phyloP scores from a whole-genome alignment of 2,113 vertebrate species.

The Meles meles region DNA sequence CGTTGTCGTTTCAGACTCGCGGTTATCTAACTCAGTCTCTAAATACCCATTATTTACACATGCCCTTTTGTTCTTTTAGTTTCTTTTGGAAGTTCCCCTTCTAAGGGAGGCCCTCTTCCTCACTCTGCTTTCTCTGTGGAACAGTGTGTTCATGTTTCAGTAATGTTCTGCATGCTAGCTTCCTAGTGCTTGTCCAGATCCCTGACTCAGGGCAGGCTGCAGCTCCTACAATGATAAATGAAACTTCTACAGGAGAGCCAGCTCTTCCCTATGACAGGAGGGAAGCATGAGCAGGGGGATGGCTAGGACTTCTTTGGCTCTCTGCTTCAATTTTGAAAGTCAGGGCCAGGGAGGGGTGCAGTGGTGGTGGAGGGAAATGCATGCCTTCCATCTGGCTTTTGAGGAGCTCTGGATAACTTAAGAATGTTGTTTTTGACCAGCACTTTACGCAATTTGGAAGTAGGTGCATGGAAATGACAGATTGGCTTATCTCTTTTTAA shows the following conservation, averaged over 20 bases:
- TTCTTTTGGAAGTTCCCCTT: neutral
- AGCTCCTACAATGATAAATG: neutral
- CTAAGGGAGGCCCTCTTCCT: neutral
- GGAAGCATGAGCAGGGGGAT: neutral
- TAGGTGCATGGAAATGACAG: slow-evolving; percentile 10
- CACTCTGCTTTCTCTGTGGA: neutral
- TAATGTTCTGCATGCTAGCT: neutral
- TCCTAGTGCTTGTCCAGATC: neutral
- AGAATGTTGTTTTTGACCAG: neutral
- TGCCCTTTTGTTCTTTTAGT: neutral
- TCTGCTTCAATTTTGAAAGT: slow-evolving; percentile 10
- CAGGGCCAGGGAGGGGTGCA: too few species aligned
- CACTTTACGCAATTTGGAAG: slow-evolving; percentile 27
- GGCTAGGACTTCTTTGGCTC: neutral
- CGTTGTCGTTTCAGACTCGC: neutral
- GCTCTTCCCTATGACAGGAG: neutral
- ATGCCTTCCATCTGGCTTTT: neutral
- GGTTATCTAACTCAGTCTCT: neutral
- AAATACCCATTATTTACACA: neutral
- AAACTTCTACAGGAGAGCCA: neutral
- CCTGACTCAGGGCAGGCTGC: neutral
- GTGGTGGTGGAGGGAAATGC: neutral
- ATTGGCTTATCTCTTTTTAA: slow-evolving; percentile 53
- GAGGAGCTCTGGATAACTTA: neutral
- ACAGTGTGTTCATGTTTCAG: neutral